Evolutionary conservation across 1,140 invertebrate species (phyloP).

Genomic region (Bombus turneri): DNA sequence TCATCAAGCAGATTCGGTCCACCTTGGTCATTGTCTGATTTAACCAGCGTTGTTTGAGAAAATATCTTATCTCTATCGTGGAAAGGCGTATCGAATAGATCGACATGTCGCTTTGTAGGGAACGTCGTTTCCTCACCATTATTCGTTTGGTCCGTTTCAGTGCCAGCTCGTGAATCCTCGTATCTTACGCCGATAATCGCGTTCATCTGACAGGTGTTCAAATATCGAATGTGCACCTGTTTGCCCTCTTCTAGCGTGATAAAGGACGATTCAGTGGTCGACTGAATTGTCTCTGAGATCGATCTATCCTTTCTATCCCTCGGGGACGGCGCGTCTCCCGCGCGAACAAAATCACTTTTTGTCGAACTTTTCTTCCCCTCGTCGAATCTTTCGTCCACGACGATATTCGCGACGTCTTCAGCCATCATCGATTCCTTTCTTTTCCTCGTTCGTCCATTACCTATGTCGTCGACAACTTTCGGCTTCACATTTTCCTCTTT

Average conservation of each 20-base stretch:
- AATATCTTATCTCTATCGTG: neutral
- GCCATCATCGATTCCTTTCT: neutral
- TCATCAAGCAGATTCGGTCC: no score
- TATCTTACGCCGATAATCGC: slow-evolving; percentile 22
- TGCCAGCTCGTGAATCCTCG: no score
- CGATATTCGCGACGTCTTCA: neutral
- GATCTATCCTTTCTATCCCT: neutral
- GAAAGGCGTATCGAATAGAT: neutral
- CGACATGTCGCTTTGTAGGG: slow-evolving; percentile 3
- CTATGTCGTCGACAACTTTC: neutral
- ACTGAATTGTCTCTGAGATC: neutral
- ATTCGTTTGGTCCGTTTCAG: neutral
- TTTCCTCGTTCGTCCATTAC: neutral
- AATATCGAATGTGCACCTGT: neutral
- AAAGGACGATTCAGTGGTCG: neutral
- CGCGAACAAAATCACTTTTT: no score
- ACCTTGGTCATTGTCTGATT: fast-evolving
- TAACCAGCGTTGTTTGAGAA: no score
- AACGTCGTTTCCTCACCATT: neutral
- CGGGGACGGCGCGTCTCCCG: no score
- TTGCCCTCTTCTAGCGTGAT: slow-evolving; percentile 10
- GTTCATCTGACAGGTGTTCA: slow-evolving; percentile 28
- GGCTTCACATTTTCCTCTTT: no score
- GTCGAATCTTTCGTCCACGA: neutral
- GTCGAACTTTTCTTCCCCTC: neutral